These are phyloP conservation scores for Cephalopachus bancanus DNA, from an alignment of 2,797 vertebrate genomes.

Conservation along the genomic window DNA sequence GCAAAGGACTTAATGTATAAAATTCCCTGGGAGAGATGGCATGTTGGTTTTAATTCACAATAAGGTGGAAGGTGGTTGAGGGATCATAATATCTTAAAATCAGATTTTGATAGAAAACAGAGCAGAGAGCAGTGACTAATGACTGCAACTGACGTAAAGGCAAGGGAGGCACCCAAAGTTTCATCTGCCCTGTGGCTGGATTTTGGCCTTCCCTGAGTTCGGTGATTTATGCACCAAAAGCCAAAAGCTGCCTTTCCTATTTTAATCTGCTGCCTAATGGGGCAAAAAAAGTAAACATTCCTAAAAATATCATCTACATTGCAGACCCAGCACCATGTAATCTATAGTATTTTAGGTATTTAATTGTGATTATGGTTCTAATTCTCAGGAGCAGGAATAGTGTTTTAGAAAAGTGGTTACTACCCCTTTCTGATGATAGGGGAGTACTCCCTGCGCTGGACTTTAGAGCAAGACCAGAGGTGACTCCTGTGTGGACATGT, in stretches of 20 bases:
- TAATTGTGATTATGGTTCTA: neutral
- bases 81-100: neutral
- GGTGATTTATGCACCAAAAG: neutral
- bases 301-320: neutral
- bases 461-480: neutral
- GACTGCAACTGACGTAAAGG: too few species aligned
- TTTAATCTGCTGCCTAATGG: neutral
- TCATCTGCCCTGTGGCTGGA: neutral
- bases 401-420: neutral
- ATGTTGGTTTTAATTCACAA: neutral
- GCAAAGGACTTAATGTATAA: neutral
- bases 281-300: neutral
- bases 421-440: neutral
- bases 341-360: neutral
- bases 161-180: fast-evolving
- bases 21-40: neutral
- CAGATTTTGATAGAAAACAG: neutral
- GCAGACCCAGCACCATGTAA: neutral
- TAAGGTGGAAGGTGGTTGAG: neutral
- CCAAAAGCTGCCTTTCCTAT: neutral
- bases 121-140: neutral
- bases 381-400: neutral
- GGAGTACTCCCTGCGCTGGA: neutral
- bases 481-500: neutral
- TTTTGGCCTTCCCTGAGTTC: neutral